A percentile compares a stretch with the other conserved stretches of the same genome.
Evolutionary conservation across 2,113 vertebrate species (phyloP).

Genomic region (Xenopus laevis): DNA sequence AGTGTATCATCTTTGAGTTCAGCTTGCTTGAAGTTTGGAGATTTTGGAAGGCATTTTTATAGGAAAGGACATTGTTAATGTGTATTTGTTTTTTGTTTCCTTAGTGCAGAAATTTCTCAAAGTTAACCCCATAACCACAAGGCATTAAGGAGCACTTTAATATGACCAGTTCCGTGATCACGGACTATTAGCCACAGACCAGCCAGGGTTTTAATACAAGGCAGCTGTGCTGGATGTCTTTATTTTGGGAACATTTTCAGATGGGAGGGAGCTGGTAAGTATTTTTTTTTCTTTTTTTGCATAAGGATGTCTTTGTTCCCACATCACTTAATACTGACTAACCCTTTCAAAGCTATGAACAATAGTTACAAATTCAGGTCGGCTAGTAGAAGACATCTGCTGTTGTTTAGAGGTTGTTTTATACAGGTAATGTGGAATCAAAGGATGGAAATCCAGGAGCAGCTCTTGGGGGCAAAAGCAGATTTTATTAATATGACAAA

Average conservation of each 20-base stretch:
- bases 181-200: constrained; percentile 53
- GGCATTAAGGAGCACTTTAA: constrained; percentile 59
- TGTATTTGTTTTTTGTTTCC: neutral
- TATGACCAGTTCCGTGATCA: constrained; percentile 56
- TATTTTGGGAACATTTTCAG: constrained; percentile 18
- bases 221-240: constrained; percentile 50
- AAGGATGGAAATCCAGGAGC: no score
- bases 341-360: neutral
- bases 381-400: no score
- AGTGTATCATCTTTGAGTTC: neutral
- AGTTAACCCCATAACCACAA: constrained; percentile 44
- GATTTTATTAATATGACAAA: no score
- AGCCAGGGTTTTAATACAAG: constrained; percentile 55
- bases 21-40: no score
- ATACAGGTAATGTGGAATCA: no score
- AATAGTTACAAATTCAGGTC: no score
- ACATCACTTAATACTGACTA: neutral
- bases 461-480: no score
- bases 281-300: constrained; percentile 1
- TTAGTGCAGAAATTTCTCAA: neutral
- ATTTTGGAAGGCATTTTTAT: neutral
- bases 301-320: neutral
- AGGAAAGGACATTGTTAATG: constrained; percentile 31
- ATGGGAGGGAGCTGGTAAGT: neutral
- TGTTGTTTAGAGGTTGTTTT: no score